Evolutionary conservation across 2,888 invertebrate species (phyloP), one percentile per base, ranked within the genome.

Genomic region (Drosophila helvetica): DNA sequence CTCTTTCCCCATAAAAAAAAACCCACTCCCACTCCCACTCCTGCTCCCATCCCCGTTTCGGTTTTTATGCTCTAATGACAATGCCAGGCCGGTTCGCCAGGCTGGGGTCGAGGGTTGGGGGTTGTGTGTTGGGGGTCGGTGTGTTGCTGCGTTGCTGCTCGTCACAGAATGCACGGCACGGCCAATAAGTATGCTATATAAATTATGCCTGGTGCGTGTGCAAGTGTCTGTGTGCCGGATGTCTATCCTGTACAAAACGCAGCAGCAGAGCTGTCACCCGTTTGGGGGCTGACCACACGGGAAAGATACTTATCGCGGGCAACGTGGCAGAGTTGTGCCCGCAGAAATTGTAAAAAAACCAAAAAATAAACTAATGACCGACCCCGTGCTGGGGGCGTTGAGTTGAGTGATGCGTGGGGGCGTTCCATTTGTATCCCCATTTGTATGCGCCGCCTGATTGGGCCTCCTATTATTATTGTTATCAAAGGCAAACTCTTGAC

Each of bases 31-130:
- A 15, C 33, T 10, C 43, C 50, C 48, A 47, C 51, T 8, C 42
- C 64, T 47, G 25, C 46, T n/a, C n/a, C n/a, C 51, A 27, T 48
- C 51, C 9, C 63, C 73, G 64, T 70, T 71, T 65, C 66, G 54
- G 50, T 71, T 79, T 75, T 76, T 74, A 78, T 82, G 71, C 78
- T 60, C 75, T 77, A 79, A 79, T 73, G 75, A 72, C 76, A 56
- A 51, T 51, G 63, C 17, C 58, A 15, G 54, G 52, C 22, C 30
- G 19, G 52, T 4, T 33, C 12, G 7, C 8, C 27, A 1, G 27
- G 1, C 27, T 27, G 27, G 27, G 27, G 27, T 7, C 7, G 25
- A 4, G 22, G 25, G 7, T 6, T 7, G 22, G 22, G 25, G 7
- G 25, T 7, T 25, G 25, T 22, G 22, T n/a, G 22, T 4, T 22